Evolutionary conservation across 2,113 vertebrate genomes (phyloP), one percentile per base, ranked within the genome.

Genomic region (Carettochelys insculpta): DNA sequence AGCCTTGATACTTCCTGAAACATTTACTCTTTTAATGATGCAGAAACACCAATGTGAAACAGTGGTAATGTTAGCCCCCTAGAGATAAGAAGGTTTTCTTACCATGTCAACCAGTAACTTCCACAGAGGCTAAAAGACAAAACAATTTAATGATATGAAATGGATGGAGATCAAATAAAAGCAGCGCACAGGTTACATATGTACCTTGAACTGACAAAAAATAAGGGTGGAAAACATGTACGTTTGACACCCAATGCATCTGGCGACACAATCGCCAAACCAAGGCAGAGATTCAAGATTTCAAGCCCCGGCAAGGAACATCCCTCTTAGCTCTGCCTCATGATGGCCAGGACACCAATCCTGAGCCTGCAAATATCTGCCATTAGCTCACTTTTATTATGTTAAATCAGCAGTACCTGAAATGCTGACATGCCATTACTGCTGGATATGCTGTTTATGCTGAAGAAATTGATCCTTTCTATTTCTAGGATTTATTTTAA

Each of bases 61-160:
- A 80, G 50, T 29, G n/a, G 82, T 86, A 82, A 77, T 38, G 80
- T 47, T 91, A 83, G 85, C 1, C 52, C 41, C 48, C 11, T 50
- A 92, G 68, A 41, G 51, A 34, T 2, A 82, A 78, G 16, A 65
- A 41, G 7, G 89, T 87, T 87, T 88, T 97, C 98, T 98, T 97
- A 98, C 98, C 98, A 98, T 97, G 90, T 98, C 89, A 3, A 97
- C 97, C 3, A 98, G 96, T 81, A 98, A 96, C 96, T 99, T 99
- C 98, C 98, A 98, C 29, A 98, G 94, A 27, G 98, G 98, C 98
- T 98, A 95, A 19, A 90, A 93, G 90, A 47, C 52, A 91, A 93
- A 89, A 11, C 31, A 27, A 82, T 58, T 52, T 80, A 80, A n/a
- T 43, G 54, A 84, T 2, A 47, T 20, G 41, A 68, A 84, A 16